Evolutionary conservation across 2,888 invertebrate species (phyloP), one percentile per base, ranked within the genome.

Genomic region (Clepsis dumicolana): DNA sequence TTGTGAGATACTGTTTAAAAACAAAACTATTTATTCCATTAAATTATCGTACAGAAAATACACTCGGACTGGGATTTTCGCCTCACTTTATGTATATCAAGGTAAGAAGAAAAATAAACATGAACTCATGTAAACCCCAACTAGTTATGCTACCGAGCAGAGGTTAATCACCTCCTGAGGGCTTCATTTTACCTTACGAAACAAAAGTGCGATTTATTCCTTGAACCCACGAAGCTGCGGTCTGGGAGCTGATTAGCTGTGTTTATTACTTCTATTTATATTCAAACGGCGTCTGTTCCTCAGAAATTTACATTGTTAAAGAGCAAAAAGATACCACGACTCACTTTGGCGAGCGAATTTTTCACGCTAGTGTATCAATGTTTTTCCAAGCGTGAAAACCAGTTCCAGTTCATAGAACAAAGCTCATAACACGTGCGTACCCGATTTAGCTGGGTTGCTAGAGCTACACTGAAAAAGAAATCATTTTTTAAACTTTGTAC

Each of bases 321-420:
- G 29, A 44, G 41, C 27, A 41, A 27, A 56, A 56, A 56, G 54
- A 54, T 54, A 56, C 56, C 7, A 18, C 21, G 56, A 35, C 56
- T 38, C 35, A 65, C 53, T 53, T 65, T 41, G 21, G n/a, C 52
- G 24, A 41, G 53, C 27, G 16, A 38, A 60, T 59, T 65, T 60
- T 65, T 54, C 32, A 38, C 59, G 38, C 16, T 65, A 16, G 38
- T 44, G 18, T 65, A 65, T 59, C 50, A 29, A 8, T 29, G 52
- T 38, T 41, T 41, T 24, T 21, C 16, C 52, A 16, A 54, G 61
- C 61, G 27, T 61, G 61, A 61, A 54, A 54, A 66, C 24, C 44
- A 66, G 60, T 66, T 66, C 54, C 66, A 48, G 61, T 62, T 66
- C 54, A 66, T 25, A 48, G 48, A 54, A 21, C 61, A 62, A 61